These are phyloP conservation scores for Hydrotaea diabolus DNA, from an alignment of 2,888 invertebrate species.

Conservation along the genomic window DNA sequence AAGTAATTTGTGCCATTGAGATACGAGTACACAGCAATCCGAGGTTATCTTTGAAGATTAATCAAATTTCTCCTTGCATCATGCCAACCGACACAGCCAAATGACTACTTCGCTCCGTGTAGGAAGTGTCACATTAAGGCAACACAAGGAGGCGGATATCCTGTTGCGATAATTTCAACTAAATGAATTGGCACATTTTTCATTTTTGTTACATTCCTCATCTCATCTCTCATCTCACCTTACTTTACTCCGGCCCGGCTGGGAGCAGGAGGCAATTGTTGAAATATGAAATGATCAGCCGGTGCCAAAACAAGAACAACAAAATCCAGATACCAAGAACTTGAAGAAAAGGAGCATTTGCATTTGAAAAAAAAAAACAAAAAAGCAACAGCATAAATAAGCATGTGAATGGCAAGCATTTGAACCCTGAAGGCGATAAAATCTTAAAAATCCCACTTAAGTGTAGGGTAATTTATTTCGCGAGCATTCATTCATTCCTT, in stretches of 20 bases:
- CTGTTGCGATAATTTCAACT: conserved; percentile 78
- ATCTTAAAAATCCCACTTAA: conserved; percentile 80
- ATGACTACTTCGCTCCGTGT: background rate
- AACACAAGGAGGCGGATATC: conserved; percentile 64
- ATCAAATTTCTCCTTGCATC: conserved; percentile 73
- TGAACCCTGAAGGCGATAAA: conserved; percentile 74
- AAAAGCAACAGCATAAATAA: conserved; percentile 55
- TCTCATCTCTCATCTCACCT: conserved; percentile 37
- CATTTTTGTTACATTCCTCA: conserved; percentile 71
- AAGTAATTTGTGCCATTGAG: conserved; percentile 59
- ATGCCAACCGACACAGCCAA: conserved; percentile 42
- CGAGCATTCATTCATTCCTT: conserved; percentile 42
- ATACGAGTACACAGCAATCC: conserved; percentile 69
- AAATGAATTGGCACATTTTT: conserved; percentile 80
- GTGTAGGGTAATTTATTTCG: conserved; percentile 79
- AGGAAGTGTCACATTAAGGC: conserved; percentile 61
- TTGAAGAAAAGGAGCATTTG: conserved; percentile 4
- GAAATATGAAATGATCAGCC: conserved; percentile 66
- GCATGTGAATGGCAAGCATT: conserved; percentile 52
- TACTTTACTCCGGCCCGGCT: conserved; percentile 1
- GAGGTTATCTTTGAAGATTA: conserved; percentile 78
- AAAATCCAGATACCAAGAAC: conserved; percentile 1
- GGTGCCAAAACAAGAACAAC: conserved; percentile 20
- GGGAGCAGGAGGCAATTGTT: conserved; percentile 62
- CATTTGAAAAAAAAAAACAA: conserved; percentile 42